These are phyloP conservation scores for Leptopilina syphax DNA, from an alignment of 2,888 invertebrate species.

Conservation along the genomic window DNA sequence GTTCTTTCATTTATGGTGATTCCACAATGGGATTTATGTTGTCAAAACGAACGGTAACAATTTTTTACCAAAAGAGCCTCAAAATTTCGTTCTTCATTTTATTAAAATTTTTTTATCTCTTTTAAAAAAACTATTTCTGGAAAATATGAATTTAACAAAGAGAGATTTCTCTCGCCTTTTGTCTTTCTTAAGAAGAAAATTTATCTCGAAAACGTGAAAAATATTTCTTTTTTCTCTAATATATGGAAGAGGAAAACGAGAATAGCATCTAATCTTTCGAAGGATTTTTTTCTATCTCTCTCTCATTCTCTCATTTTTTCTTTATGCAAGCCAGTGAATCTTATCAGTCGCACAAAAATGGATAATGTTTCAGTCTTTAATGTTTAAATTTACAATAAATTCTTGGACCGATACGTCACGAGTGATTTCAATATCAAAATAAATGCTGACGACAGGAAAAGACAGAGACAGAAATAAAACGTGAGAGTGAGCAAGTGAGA, in stretches of 20 bases:
- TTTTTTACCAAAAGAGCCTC: too few species aligned
- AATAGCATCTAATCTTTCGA: neutral
- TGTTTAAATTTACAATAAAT: conserved; percentile 13
- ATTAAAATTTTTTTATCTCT: too few species aligned
- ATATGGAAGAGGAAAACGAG: neutral
- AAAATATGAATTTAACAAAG: too few species aligned
- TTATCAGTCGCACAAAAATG: neutral
- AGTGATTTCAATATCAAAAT: conserved; percentile 33
- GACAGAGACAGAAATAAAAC: neutral
- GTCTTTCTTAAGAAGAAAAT: neutral
- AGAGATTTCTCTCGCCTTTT: too few species aligned
- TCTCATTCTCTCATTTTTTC: too few species aligned
- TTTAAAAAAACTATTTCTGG: too few species aligned
- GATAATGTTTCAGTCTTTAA: conserved; percentile 9
- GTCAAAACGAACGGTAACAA: too few species aligned
- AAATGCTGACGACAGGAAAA: conserved; percentile 23
- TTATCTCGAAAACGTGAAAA: neutral
- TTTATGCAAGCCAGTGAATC: neutral
- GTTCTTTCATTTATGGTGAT: too few species aligned
- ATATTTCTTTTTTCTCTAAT: neutral
- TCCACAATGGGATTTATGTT: too few species aligned
- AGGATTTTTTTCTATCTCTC: neutral
- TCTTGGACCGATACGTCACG: neutral
- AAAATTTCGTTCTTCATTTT: too few species aligned
- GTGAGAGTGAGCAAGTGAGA: neutral